A percentile compares a stretch with the other conserved stretches of the same genome.
These are phyloP conservation scores for Acanthococcus lagerstroemiae DNA, from an alignment of 2,888 invertebrate species.

Conservation along the genomic window DNA sequence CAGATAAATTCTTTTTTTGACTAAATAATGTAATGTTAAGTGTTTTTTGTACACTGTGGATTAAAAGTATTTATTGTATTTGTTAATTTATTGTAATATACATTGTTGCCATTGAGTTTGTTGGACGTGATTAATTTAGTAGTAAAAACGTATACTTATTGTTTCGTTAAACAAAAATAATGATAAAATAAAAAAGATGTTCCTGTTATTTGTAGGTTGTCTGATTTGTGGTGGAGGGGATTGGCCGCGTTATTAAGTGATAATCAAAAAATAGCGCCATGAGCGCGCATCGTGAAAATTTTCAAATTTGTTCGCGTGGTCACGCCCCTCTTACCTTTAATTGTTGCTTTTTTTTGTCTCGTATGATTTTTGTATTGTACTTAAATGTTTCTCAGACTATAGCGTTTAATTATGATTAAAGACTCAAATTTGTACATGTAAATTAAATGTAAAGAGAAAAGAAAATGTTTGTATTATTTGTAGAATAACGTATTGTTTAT, in stretches of 20 bases:
- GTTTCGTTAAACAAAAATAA: constrained; percentile 13
- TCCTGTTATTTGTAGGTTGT: constrained; percentile 28
- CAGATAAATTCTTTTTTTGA: constrained; percentile 20
- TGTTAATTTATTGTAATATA: constrained; percentile 24
- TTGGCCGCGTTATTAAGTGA: no score
- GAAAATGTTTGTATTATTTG: constrained; percentile 21
- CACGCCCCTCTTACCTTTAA: no score
- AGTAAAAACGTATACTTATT: constrained; percentile 14
- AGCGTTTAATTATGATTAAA: no score
- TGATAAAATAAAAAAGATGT: constrained; percentile 14
- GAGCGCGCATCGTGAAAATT: no score
- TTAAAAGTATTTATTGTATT: constrained; percentile 20
- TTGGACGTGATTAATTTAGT: constrained; percentile 27
- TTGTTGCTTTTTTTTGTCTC: no score
- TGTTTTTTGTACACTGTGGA: constrained; percentile 14
- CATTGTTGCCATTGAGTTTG: constrained; percentile 26
- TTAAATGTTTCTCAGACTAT: no score
- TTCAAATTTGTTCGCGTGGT: no score
- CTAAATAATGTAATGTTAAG: constrained; percentile 26
- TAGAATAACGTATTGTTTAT: constrained; percentile 23
- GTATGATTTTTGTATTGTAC: no score
- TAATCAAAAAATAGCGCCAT: no score
- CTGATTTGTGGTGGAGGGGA: no score
- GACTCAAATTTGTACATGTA: no score
- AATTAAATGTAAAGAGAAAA: background rate